Evolutionary conservation across 2,797 vertebrate species (phyloP).

Genomic region (Eleutherodactylus coqui): DNA sequence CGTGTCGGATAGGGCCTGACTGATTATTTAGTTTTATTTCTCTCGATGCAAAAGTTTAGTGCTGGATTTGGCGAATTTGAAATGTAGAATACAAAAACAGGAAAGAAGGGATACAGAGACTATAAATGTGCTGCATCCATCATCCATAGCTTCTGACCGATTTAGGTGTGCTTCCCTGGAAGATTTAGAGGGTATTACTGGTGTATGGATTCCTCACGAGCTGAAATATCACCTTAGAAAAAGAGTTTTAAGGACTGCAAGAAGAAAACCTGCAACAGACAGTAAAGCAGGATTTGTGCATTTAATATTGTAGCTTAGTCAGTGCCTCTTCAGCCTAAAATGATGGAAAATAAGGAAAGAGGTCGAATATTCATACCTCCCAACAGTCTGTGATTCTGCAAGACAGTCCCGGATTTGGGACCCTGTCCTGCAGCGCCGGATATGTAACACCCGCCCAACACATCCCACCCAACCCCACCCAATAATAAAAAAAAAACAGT

Average conservation of each 20-base stretch:
- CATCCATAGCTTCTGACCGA: background rate
- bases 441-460: too few species aligned
- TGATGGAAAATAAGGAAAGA: too few species aligned
- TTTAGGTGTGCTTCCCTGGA: background rate
- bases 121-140: slow-evolving; percentile 7
- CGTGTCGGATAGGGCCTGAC: background rate
- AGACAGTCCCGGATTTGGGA: too few species aligned
- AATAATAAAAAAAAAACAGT: too few species aligned
- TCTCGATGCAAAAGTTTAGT: slow-evolving; percentile 35
- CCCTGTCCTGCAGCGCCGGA: too few species aligned
- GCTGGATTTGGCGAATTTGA: slow-evolving; percentile 23
- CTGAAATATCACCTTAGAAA: background rate
- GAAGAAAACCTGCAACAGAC: background rate
- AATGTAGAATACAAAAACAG: background rate
- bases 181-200: background rate
- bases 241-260: background rate
- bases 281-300: background rate
- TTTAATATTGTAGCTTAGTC: background rate
- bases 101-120: background rate
- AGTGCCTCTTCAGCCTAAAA: too few species aligned
- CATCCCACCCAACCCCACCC: too few species aligned
- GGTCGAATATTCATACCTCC: too few species aligned
- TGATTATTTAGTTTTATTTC: slow-evolving; percentile 53
- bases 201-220: background rate
- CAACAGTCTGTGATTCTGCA: too few species aligned